phyloP scores from a whole-genome alignment of 2,113 vertebrate species.

The Prunella fulvescens region DNA sequence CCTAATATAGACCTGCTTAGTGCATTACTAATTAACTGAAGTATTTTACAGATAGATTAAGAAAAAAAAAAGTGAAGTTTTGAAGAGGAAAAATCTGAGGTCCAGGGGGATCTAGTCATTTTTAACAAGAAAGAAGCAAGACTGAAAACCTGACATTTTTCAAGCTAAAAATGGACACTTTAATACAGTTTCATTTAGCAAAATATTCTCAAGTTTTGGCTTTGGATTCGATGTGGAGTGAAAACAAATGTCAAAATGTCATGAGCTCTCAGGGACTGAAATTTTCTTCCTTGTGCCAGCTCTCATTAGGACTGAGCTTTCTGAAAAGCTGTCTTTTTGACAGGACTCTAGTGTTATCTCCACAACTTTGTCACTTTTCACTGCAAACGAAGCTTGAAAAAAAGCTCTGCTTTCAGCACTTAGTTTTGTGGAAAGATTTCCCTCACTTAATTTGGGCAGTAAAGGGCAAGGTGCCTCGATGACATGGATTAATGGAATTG shows the following conservation, averaged over 20 bases:
- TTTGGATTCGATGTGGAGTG: background rate
- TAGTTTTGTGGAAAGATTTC: background rate
- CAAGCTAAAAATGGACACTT: background rate
- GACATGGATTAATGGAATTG: background rate
- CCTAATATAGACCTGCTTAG: background rate
- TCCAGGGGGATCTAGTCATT: background rate
- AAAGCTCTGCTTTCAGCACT: background rate
- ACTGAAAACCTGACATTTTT: slow-evolving; percentile 4
- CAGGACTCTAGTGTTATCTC: background rate
- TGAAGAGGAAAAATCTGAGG: background rate
- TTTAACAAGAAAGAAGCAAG: background rate
- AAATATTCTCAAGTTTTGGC: background rate
- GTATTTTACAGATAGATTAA: background rate
- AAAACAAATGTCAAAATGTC: slow-evolving; percentile 54
- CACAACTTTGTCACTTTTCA: background rate
- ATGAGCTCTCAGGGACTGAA: background rate
- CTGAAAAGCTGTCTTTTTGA: background rate
- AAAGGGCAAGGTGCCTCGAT: background rate
- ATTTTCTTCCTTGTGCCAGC: background rate
- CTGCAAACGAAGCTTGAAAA: background rate
- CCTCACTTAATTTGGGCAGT: background rate
- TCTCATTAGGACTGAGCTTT: slow-evolving; percentile 17
- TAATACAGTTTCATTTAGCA: background rate
- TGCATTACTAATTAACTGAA: background rate
- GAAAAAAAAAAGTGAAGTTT: background rate